Evolutionary conservation across 2,797 vertebrate genomes (phyloP), one percentile per base, ranked within the genome.

Genomic region (Sardinella longiceps): DNA sequence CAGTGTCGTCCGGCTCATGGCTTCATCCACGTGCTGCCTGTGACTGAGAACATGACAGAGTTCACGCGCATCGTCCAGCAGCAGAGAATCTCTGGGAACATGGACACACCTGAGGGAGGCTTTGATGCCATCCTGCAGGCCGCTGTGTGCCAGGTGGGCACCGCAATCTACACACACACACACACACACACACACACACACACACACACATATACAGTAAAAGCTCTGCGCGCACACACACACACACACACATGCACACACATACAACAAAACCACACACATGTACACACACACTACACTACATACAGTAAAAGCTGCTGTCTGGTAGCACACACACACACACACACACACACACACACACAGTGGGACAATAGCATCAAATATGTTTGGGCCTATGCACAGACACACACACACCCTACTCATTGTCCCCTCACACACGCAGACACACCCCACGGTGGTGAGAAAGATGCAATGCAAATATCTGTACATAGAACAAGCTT

Each of bases 41-140:
- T 99, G 94, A 99, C 97, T 0, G 94, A 96, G 83, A 98, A 99
- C 70, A 96, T 97, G 92, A 97, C 96, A 0, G 97, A 98, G 91
- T 99, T 99, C 93, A 97, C 95, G 9, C 95, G 95, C 25, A 95
- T 97, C 45, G 96, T 99, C 87, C 96, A 97, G 90, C 96, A 95
- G 77, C 98, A 99, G 91, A 96, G 95, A 87, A 98, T 99, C 89
- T 98, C 98, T 5, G 98, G 97, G 5, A 99, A 99, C 94, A 98
- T 99, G 94, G 98, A 99, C 90, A 97, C 97, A 10, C 98, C 98
- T 0, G 98, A 99, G 92, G 98, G 98, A 60, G 97, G 97, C 5
- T 97, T 99, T 11, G 98, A 99, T 80, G 98, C 98, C 0, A 97
- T 99, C 98, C 96, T 99, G 85, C 98, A 99, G 92, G 98, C 97